phyloP scores from a whole-genome alignment of 92 coral and sea anemone species.

The Isaurus tuberculatus region DNA sequence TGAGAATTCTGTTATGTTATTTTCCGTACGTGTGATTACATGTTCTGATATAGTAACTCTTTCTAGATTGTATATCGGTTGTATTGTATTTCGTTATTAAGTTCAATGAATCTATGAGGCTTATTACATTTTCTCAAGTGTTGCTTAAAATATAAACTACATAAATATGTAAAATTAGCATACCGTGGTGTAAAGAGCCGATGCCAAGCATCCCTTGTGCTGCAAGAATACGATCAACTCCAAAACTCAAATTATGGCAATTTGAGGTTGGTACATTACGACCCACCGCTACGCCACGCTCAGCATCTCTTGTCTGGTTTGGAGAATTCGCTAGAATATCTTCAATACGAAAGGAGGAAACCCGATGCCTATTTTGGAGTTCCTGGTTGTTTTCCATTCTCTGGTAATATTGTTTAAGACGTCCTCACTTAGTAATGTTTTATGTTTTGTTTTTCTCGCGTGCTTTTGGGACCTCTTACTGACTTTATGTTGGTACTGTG shows the following conservation, averaged over 20 bases:
- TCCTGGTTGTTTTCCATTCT: constrained; percentile 56
- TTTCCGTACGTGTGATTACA: neutral
- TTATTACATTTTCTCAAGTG: neutral
- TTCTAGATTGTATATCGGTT: neutral
- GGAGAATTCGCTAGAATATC: constrained; percentile 74
- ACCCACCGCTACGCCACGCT: neutral
- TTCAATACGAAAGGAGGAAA: constrained; percentile 82
- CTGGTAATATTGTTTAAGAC: neutral
- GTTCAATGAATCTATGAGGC: constrained; percentile 23
- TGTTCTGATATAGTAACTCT: neutral
- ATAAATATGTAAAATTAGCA: neutral
- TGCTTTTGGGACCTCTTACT: neutral
- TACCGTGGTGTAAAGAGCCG: constrained; percentile 25
- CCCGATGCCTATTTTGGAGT: constrained; percentile 71
- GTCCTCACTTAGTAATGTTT: neutral
- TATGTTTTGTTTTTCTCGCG: neutral
- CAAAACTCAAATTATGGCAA: constrained; percentile 29
- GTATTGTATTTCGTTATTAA: neutral
- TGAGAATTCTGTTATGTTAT: neutral
- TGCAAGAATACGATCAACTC: constrained; percentile 44
- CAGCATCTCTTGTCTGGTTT: constrained; percentile 1
- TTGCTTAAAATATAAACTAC: constrained; percentile 2
- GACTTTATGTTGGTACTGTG: constrained; percentile 23
- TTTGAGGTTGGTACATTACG: neutral
- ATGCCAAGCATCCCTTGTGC: constrained; percentile 33